phyloP scores from a whole-genome alignment of 2,797 vertebrate genomes.

The Chaetophractus vellerosus region DNA sequence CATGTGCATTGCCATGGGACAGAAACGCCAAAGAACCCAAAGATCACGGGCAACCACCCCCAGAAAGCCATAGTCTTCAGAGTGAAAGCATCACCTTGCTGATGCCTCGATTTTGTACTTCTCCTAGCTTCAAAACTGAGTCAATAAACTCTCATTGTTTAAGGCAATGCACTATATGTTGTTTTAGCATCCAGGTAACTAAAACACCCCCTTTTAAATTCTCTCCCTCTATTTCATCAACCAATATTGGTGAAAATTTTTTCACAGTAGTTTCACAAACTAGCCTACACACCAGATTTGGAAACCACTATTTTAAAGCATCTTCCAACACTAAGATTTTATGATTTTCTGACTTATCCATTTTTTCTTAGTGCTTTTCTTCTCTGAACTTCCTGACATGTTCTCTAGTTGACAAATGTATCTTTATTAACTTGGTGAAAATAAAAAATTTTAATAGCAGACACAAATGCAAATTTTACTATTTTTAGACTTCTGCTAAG shows the following conservation, averaged over 20 bases:
- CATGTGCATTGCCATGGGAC: no score
- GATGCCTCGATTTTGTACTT: no score
- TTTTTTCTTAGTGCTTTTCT: neutral
- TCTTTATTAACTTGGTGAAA: slow-evolving; percentile 45
- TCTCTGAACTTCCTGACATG: slow-evolving; percentile 30
- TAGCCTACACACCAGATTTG: neutral
- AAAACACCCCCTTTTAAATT: neutral
- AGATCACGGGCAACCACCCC: no score
- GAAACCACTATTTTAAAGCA: neutral
- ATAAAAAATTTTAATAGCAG: neutral
- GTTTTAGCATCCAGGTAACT: no score
- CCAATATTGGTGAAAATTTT: neutral
- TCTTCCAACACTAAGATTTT: neutral
- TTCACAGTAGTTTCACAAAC: neutral
- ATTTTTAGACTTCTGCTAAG: slow-evolving; percentile 25
- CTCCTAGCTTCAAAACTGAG: no score
- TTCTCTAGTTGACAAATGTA: slow-evolving; percentile 19
- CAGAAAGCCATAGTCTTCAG: no score
- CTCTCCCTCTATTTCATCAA: neutral
- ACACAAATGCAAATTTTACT: slow-evolving; percentile 15
- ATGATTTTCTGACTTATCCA: neutral
- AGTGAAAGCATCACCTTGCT: no score
- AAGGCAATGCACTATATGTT: no score
- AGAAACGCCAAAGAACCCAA: no score
- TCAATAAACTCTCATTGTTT: no score